Evolutionary conservation across 2,888 invertebrate genomes (phyloP), one percentile per base, ranked within the genome.

Genomic region (Mythimna ferrago): DNA sequence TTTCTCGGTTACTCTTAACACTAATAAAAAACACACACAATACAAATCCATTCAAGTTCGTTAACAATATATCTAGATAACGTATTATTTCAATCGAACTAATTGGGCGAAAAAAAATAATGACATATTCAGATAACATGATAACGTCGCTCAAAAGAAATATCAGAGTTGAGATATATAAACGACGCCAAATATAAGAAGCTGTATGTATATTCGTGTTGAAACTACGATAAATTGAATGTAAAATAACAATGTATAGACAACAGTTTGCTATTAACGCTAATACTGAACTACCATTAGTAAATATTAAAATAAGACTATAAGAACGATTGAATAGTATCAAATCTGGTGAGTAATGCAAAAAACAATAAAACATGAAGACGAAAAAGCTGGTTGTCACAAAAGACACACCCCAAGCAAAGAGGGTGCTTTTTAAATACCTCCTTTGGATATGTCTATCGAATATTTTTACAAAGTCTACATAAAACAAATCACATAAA

Each of bases 1-100:
- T 0, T 19, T 54, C 19, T 19, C 71, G 51, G 19, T 72, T 72
- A 26, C 53, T 72, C 21, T 72, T 72, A 19, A 72, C 60, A 60
- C 35, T 1, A 0, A 72, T 14, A 2, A 67, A 44, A 41, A 72
- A 72, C 7, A 60, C 0, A 0, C 32, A 19, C n/a, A 71, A 7
- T 10, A 21, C 51, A 10, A 41, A 21, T 14, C 21, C n/a, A 60
- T 72, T 60, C 1, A 35, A 32, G 11, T 72, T 7, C 2, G 10
- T 6, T 21, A 53, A 1, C 2, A 11, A 11, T 41, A 21, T 9
- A 10, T 41, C 14, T 60, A 60, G 11, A 41, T n/a, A 11, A n/a
- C 11, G 6, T 4, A 60, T 10, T 41, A 10, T n/a, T 38, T n/a
- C 21, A 1, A 6, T 38, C 6, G 9, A 38, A 11, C 11, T 60